Evolutionary conservation across 2,113 vertebrate species (phyloP).

Genomic region (Haemorhous mexicanus): DNA sequence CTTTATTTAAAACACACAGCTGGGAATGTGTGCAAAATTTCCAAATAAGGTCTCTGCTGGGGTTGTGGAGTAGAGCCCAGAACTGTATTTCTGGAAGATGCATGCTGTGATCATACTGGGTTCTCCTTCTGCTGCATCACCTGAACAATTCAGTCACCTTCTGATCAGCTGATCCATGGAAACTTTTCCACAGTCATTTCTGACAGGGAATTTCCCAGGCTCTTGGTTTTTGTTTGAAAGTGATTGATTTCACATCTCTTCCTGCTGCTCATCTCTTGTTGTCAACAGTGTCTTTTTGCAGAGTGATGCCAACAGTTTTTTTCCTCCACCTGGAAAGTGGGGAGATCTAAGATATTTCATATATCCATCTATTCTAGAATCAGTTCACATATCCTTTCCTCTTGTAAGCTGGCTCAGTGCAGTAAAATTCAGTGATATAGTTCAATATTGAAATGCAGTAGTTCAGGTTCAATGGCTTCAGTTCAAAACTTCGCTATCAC

Average conservation of each 20-base stretch:
- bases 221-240: background rate
- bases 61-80: background rate
- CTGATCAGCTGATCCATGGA: background rate
- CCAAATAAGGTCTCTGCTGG: background rate
- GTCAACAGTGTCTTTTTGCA: background rate
- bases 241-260: accelerated
- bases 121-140: background rate
- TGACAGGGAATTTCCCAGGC: background rate
- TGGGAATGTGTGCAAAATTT: background rate
- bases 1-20: background rate
- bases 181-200: background rate
- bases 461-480: background rate
- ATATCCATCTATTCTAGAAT: background rate
- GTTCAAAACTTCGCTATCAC: background rate
- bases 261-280: background rate
- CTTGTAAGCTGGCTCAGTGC: background rate
- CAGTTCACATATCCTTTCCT: background rate
- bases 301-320: background rate
- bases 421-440: background rate
- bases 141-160: background rate
- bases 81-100: background rate
- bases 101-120: background rate
- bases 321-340: background rate
- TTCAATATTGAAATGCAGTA: background rate
- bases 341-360: background rate